A percentile compares a stretch with the other conserved stretches of the same genome.
Conservation (phyloP, 2,113 vertebrate species). For the Anguilla japonica region DNA sequence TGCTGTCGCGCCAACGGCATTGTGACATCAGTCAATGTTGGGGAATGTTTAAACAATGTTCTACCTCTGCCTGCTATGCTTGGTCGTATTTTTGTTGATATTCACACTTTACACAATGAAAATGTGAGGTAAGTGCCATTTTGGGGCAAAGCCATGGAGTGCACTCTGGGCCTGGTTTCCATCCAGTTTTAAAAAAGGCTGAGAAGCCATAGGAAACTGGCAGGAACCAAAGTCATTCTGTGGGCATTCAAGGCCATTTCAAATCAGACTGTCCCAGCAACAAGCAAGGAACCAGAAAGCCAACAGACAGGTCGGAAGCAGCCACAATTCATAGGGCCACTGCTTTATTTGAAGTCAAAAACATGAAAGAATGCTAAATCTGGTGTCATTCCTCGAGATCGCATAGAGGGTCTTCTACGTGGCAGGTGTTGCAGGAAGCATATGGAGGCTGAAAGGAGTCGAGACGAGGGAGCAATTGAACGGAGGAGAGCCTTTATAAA, state of each 20-base stretch:
- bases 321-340: background rate
- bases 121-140: background rate
- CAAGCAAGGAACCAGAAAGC: background rate
- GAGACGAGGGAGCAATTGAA: constrained; percentile 10
- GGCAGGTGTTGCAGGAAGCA: constrained; percentile 2
- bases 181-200: background rate
- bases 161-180: background rate
- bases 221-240: background rate
- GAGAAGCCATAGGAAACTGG: constrained; percentile 8
- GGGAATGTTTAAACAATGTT: background rate
- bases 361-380: constrained; percentile 7
- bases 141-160: background rate
- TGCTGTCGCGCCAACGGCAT: background rate
- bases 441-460: background rate
- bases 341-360: background rate
- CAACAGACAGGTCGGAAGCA: background rate
- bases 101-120: background rate
- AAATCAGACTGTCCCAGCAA: background rate
- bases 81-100: background rate
- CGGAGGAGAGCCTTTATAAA: constrained; percentile 8
- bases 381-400: background rate
- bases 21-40: background rate
- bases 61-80: background rate
- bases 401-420: too few relatives aligned
- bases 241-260: background rate